Evolutionary conservation across 2,113 vertebrate genomes (phyloP).

Genomic region (Corydoras maculifer): DNA sequence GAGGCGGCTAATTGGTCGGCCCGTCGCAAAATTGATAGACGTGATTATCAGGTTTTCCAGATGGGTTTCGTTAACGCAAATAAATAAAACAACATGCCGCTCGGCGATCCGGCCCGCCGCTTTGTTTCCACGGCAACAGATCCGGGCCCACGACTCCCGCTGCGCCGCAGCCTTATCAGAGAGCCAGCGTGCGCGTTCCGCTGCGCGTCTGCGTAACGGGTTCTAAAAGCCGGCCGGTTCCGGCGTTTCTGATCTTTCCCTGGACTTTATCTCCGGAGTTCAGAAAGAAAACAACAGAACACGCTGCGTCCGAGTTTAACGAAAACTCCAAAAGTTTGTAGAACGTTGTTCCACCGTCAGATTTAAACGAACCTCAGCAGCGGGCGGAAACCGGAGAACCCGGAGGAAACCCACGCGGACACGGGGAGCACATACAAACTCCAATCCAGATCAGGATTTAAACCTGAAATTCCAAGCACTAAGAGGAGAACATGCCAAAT

Average conservation of each 20-base stretch:
- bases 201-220: neutral
- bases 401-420: no score
- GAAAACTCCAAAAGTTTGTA: no score
- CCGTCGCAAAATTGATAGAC: slow-evolving; percentile 36
- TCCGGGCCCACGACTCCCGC: slow-evolving; percentile 36
- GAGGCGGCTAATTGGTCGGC: slow-evolving; percentile 19
- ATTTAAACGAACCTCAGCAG: no score
- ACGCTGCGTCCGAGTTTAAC: no score
- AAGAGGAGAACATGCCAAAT: no score
- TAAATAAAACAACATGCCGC: neutral
- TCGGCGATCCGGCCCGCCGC: slow-evolving; percentile 20
- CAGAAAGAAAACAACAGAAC: neutral
- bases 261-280: neutral
- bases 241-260: neutral
- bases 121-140: slow-evolving; percentile 43
- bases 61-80: slow-evolving; percentile 14
- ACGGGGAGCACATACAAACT: no score
- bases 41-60: slow-evolving; percentile 39
- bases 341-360: no score
- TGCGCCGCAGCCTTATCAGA: slow-evolving; percentile 22
- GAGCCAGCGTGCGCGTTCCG: neutral
- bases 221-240: neutral
- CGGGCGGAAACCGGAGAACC: no score
- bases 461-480: no score
- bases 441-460: no score